Conservation (phyloP, 1,140 invertebrate species). For the Procambarus clarkii region DNA sequence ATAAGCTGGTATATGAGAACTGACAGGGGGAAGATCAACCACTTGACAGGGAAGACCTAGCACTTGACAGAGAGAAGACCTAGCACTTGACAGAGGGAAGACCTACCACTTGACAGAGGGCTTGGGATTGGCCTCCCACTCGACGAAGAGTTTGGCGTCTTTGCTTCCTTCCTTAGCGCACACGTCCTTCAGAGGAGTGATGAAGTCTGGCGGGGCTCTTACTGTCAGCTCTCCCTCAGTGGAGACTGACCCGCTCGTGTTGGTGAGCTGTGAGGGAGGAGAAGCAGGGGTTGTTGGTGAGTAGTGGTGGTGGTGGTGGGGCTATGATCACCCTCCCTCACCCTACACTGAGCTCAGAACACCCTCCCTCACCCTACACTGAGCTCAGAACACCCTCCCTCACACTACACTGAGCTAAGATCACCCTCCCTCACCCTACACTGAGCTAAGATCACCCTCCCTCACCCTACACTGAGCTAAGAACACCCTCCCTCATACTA, state of each 20-base stretch:
- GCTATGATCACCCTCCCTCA: background rate
- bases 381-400: too few species aligned
- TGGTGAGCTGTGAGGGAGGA: slow-evolving; percentile 75
- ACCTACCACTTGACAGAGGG: slow-evolving; percentile 83
- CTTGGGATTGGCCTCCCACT: slow-evolving; percentile 86
- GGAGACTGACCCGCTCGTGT: slow-evolving; percentile 42
- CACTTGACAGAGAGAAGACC: slow-evolving; percentile 64
- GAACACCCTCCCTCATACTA: too few species aligned
- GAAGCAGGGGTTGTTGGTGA: slow-evolving; percentile 76
- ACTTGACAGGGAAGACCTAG: slow-evolving; percentile 37
- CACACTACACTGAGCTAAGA: too few species aligned
- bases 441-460: too few species aligned
- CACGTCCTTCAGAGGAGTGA: slow-evolving; percentile 81
- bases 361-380: too few species aligned
- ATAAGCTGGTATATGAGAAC: too few species aligned
- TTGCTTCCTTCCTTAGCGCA: slow-evolving; percentile 83
- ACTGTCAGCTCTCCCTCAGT: slow-evolving; percentile 81
- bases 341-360: too few species aligned
- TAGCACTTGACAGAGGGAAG: slow-evolving; percentile 79
- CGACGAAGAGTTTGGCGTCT: slow-evolving; percentile 82
- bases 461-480: too few species aligned
- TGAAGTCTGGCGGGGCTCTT: slow-evolving; percentile 81
- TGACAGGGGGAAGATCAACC: too few species aligned
- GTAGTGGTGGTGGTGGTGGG: background rate
- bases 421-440: too few species aligned